Percentiles rank a stretch among this genome's conserved stretches.
Evolutionary conservation across 2,113 vertebrate species (phyloP).

Genomic region (Oncorhynchus clarkii): DNA sequence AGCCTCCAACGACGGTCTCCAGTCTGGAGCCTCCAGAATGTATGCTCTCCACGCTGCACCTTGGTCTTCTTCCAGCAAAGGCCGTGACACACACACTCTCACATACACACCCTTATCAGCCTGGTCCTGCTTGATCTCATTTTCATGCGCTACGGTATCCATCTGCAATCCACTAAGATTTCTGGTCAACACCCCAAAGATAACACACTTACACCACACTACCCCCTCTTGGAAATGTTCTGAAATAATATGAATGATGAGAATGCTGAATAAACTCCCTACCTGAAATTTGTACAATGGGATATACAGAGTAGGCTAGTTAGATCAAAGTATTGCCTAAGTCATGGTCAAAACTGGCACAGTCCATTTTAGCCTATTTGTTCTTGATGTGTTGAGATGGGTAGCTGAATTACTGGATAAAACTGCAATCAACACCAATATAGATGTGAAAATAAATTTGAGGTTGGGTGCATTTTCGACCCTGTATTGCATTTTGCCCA

Average conservation of each 20-base stretch:
- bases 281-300: too few relatives aligned
- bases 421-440: not conserved
- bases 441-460: not conserved
- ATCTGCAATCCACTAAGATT: conserved; percentile 28
- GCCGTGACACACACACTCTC: not conserved
- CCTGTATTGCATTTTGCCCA: conserved; percentile 10
- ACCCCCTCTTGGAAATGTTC: conserved; percentile 10
- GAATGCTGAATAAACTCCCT: not conserved
- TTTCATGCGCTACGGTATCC: conserved; percentile 16
- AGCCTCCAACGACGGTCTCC: too few relatives aligned
- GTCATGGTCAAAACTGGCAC: not conserved
- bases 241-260: not conserved
- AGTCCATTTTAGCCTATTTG: not conserved
- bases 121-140: conserved; percentile 20
- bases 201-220: conserved; percentile 31
- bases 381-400: not conserved
- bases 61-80: too few relatives aligned
- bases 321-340: not conserved
- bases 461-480: not conserved
- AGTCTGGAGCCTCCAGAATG: too few relatives aligned
- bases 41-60: too few relatives aligned
- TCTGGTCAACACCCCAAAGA: not conserved
- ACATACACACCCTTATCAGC: conserved; percentile 27
- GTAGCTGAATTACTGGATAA: not conserved
- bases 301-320: not conserved